Evolutionary conservation across 1,140 invertebrate species (phyloP).

Genomic region (Papilio xuthus): DNA sequence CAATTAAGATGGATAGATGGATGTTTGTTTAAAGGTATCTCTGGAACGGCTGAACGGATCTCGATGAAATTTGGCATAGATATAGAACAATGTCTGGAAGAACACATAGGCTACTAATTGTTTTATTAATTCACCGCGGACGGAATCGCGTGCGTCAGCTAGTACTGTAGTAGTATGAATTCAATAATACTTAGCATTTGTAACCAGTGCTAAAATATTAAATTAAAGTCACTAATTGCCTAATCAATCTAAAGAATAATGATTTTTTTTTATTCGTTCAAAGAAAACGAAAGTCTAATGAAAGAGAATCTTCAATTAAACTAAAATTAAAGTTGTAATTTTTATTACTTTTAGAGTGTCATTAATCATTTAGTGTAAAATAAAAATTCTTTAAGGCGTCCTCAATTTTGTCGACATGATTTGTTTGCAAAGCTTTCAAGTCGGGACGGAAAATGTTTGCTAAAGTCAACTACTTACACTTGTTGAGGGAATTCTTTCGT

Average conservation of each 20-base stretch:
- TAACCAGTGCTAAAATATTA: too few species aligned
- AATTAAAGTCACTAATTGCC: neutral
- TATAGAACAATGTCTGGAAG: too few species aligned
- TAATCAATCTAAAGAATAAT: neutral
- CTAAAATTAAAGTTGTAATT: neutral
- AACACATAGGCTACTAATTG: too few species aligned
- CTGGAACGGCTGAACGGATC: too few species aligned
- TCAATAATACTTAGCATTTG: too few species aligned
- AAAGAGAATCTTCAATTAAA: neutral
- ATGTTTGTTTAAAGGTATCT: too few species aligned
- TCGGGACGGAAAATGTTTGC: conserved; percentile 5
- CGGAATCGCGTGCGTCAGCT: too few species aligned
- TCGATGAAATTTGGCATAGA: too few species aligned
- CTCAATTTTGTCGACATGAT: conserved; percentile 22
- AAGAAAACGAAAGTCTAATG: neutral
- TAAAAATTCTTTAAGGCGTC: conserved; percentile 18
- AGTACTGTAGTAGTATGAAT: too few species aligned
- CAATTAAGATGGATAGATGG: too few species aligned
- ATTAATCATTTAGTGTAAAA: conserved; percentile 19
- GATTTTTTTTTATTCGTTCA: neutral
- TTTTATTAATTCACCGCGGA: too few species aligned
- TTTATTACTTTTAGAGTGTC: neutral
- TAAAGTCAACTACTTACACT: conserved; percentile 20
- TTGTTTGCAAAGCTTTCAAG: conserved; percentile 25
- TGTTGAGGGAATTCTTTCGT: neutral